A percentile compares a stretch with the other conserved stretches of the same genome.
Evolutionary conservation across 2,888 invertebrate genomes (phyloP).

Genomic region (Muschampia staudingeri): DNA sequence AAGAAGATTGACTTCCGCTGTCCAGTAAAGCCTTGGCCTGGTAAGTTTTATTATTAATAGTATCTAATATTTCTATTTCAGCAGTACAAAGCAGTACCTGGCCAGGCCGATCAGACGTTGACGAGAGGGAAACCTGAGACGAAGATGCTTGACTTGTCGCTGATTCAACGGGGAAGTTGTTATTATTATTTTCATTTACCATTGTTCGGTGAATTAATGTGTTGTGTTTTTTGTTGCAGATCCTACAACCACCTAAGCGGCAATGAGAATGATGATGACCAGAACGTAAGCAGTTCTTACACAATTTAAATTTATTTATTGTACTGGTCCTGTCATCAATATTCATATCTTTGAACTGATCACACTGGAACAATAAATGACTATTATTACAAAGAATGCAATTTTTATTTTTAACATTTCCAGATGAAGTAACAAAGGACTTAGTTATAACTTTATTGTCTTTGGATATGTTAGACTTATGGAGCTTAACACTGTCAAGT

Average conservation of each 20-base stretch:
- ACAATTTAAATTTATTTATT: background rate
- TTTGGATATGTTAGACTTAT: background rate
- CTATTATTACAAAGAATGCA: background rate
- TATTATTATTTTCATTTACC: background rate
- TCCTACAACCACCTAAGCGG: background rate
- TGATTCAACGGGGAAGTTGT: background rate
- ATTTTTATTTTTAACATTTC: background rate
- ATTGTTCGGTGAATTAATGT: background rate
- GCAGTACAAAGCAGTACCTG: background rate
- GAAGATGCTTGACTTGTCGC: background rate
- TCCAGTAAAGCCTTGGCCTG: background rate
- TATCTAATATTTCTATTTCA: background rate
- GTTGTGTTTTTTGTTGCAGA: background rate
- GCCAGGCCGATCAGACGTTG: background rate
- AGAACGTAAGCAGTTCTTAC: background rate
- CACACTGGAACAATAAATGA: background rate
- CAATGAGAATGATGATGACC: background rate
- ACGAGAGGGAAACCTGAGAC: background rate
- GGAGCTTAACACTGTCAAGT: background rate
- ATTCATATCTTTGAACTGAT: background rate
- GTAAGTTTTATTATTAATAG: constrained; percentile 1
- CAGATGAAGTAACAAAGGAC: background rate
- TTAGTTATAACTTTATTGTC: background rate
- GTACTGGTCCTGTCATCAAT: background rate
- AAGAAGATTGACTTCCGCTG: background rate